Evolutionary conservation across 2,797 vertebrate species (phyloP).

Genomic region (Coendou prehensilis): DNA sequence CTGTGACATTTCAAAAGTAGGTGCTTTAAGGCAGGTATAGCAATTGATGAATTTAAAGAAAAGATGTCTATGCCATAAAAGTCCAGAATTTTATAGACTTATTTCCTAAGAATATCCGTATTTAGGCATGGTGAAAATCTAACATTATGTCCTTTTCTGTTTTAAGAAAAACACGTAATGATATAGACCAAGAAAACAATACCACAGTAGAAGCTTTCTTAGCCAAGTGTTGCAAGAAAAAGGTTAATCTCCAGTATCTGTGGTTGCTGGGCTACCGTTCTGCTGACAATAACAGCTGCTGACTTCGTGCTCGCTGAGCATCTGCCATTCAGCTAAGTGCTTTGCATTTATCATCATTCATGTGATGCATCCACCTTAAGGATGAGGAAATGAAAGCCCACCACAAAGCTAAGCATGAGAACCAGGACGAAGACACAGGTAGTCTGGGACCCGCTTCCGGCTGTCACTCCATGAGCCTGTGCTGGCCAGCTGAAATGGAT

Average conservation of each 20-base stretch:
- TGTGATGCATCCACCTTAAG: not conserved
- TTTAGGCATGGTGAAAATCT: not conserved
- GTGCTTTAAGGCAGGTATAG: slow-evolving; percentile 15
- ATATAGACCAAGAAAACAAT: slow-evolving; percentile 19
- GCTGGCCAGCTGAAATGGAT: not conserved
- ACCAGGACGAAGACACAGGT: not conserved
- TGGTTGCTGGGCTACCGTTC: not conserved
- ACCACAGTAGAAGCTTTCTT: slow-evolving; percentile 70
- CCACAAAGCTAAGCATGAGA: slow-evolving; percentile 25
- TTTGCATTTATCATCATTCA: not conserved
- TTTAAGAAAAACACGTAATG: slow-evolving; percentile 57
- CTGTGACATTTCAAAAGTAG: slow-evolving; percentile 58
- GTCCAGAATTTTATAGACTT: slow-evolving; percentile 8
- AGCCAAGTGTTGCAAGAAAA: slow-evolving; percentile 40
- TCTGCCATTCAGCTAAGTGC: not conserved
- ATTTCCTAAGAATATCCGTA: not conserved
- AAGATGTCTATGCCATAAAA: slow-evolving; percentile 53
- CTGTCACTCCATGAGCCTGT: not conserved
- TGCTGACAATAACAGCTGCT: not conserved
- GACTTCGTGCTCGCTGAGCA: not conserved
- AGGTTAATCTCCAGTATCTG: not conserved
- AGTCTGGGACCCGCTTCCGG: not conserved
- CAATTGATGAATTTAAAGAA: slow-evolving; percentile 62
- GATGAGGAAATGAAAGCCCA: slow-evolving; percentile 47
- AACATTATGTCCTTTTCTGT: slow-evolving; percentile 1